These are phyloP conservation scores for Elgaria multicarinata DNA, from an alignment of 2,113 vertebrate species.

Conservation along the genomic window DNA sequence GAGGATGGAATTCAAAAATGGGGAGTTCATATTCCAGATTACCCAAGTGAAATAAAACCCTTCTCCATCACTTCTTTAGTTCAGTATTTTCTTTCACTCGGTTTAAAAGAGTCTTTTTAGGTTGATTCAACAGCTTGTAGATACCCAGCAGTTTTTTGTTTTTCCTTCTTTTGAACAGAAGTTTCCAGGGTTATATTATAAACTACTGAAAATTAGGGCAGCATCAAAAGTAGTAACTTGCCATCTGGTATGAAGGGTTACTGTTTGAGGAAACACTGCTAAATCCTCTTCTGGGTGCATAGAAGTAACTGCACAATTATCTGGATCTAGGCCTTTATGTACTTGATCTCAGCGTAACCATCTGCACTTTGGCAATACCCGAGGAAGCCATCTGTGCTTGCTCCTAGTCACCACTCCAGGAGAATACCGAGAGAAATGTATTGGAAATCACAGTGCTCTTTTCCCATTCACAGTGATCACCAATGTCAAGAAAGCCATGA, in stretches of 20 bases:
- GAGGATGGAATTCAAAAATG: neutral
- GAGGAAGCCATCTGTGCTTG: neutral
- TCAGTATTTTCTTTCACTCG: neutral
- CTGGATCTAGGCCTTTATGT: neutral
- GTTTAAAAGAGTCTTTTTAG: neutral
- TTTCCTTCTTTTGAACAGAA: neutral
- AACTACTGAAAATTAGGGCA: neutral
- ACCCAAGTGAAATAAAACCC: neutral
- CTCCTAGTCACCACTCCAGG: neutral
- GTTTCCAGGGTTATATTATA: neutral
- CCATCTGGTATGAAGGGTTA: neutral
- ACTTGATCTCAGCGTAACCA: neutral
- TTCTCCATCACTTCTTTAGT: neutral
- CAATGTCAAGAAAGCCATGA: neutral
- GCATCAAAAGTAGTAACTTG: neutral
- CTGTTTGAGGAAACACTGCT: neutral
- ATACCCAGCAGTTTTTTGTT: neutral
- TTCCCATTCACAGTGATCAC: neutral
- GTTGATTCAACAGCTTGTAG: neutral
- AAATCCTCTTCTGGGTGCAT: neutral
- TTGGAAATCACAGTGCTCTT: neutral
- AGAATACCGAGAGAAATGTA: neutral
- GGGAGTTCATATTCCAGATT: neutral
- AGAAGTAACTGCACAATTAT: neutral
- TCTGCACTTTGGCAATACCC: neutral